Base-by-base conservation (phyloP, 2,888 invertebrate genomes). In the Orthonevra nobilis region DNA sequence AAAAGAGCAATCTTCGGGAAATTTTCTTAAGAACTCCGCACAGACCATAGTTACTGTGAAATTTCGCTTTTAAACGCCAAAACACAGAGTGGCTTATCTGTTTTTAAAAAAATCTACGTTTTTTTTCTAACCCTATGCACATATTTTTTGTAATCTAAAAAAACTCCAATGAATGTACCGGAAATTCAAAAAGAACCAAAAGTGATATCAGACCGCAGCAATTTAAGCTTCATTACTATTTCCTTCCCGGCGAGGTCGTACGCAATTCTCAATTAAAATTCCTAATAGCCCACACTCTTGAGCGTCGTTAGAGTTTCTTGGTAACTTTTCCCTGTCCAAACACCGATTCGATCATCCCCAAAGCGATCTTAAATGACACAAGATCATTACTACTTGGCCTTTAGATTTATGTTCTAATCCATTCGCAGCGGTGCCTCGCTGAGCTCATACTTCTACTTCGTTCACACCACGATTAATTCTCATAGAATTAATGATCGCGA, bases 371-470 rank as follows among this genome's bases (percentile, higher is more conserved):
- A 32, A 12, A 30, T 10, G n/a, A 38, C 42, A 52, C 50, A 32
- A 52, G 64, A 52, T 64, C 30, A 64, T n/a, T n/a, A n/a, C 42
- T 28, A 34, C 9, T 44, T 56, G 12, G 19, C 44, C 44, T 56
- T 28, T 28, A 20, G 5, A 46, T 19, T 34, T 30, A 44, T 34
- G 42, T 36, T 68, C 30, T 46, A 56, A 68, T 56, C 66, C 56
- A 46, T 54, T 12, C 20, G 34, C 5, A 12, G 20, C 44, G 26
- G 26, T 36, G 26, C 10, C 26, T 26, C 14, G 15, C 42, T 69
- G 58, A 69, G 58, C 40, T 69, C 69, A 69, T 68, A 17, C 40
- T 19, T 30, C 58, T 17, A 40, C 58, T 58, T 69, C 15, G 26
- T 69, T 60, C 42, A 50, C 58, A 60, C 58, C 32, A 12, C 23